Base-by-base conservation (phyloP, 2,113 vertebrate species). In the Amblyornis subalaris region DNA sequence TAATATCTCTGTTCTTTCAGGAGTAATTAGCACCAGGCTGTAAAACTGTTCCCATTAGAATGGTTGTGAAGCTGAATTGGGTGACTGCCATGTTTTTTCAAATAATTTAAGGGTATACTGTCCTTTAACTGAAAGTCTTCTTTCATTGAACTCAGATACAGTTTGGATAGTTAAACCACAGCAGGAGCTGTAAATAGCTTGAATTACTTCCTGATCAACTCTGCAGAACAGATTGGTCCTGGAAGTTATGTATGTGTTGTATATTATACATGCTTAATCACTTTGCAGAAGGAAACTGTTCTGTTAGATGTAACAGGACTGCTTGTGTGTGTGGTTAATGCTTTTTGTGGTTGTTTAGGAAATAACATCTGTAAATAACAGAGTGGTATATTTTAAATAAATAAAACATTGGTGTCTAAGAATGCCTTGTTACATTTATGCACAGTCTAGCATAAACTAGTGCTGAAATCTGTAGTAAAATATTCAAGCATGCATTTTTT, bases 301-400 rank as follows among this genome's bases (percentile, higher is more conserved):
- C 6, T 61, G 0, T 48, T 60, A 76, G 14, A 5, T 85, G 6
- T 10, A 54, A 47, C 7, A 18, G 24, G 16, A 25, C 31, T 89
- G 5, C 17, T 47, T 73, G 6, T 55, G 9, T 47, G 8, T 70
- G 5, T 75, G 16, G 10, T 55, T 80, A 54, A 38, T 79, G 6
- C 7, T 69, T 65, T 90, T 87, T 0, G 0, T 67, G 78, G 35
- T n/a, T 0, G 0, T 58, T 53, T 65, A 48, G 31, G 12, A 65
- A 73, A 66, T 57, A 18, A 75, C 54, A n/a, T 71, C 6, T 64
- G 33, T 72, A 57, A 70, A 29, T 61, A 24, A n/a, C 6, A 44
- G 7, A 12, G 2, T 3, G 10, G 20, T 80, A 13, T 33, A 58
- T 57, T 78, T 94, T 23, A 45, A 72, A 36, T 67, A 81, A 60